Percentiles rank a stretch among this genome's conserved stretches.
phyloP scores from a whole-genome alignment of 1,140 invertebrate species.

The Medauroidea extradentata region DNA sequence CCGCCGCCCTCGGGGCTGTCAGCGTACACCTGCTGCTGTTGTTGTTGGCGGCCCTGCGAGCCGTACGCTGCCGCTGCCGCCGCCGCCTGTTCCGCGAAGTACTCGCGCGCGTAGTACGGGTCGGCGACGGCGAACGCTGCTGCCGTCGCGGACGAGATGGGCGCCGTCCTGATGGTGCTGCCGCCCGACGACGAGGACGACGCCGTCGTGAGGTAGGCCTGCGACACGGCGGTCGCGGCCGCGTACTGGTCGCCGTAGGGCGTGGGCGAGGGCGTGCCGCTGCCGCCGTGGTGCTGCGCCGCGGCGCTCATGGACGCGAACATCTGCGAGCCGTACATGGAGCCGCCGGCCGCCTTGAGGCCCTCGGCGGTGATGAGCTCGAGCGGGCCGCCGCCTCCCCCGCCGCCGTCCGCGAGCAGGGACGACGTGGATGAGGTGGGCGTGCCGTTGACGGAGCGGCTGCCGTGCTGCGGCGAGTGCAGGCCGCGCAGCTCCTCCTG shows the following conservation, averaged over 20 bases:
- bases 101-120: conserved; percentile 47
- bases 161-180: conserved; percentile 41
- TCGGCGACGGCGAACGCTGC: conserved; percentile 41
- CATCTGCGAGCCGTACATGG: conserved; percentile 47
- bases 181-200: conserved; percentile 40
- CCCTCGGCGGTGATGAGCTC: conserved; percentile 50
- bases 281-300: conserved; percentile 35
- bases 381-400: conserved; percentile 40
- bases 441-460: conserved; percentile 46
- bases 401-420: conserved; percentile 42
- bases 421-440: conserved; percentile 47
- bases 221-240: conserved; percentile 40
- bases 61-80: conserved; percentile 47
- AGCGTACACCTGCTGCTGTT: conserved; percentile 47
- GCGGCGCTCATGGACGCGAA: conserved; percentile 40
- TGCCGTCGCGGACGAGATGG: conserved; percentile 21
- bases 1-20: conserved; percentile 42
- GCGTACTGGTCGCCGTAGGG: conserved; percentile 50
- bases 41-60: conserved; percentile 34
- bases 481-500: conserved; percentile 39
- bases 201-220: conserved; percentile 46
- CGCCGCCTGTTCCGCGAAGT: conserved; percentile 42
- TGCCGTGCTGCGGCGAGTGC: conserved; percentile 46
- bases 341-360: conserved; percentile 44
- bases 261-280: conserved; percentile 49